Evolutionary conservation across 2,888 invertebrate species (phyloP).

Genomic region (Nudaria mundana): DNA sequence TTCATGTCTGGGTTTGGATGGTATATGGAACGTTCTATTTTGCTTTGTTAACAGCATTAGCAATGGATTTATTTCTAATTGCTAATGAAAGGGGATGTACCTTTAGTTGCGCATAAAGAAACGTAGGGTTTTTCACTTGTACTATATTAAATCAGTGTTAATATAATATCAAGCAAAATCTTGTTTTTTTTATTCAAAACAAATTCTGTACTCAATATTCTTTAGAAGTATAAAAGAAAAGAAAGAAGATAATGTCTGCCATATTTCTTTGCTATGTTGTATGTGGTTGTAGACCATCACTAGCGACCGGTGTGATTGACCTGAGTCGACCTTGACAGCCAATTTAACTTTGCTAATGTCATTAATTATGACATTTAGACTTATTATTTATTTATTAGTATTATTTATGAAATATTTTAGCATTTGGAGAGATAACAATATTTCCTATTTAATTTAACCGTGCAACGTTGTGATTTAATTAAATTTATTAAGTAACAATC

Average conservation of each 20-base stretch:
- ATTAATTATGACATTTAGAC: too few relatives aligned
- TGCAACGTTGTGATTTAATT: not conserved
- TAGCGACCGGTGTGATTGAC: too few relatives aligned
- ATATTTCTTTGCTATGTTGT: too few relatives aligned
- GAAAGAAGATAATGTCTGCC: not conserved
- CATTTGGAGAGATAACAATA: too few relatives aligned
- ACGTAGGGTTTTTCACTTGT: conserved; percentile 23
- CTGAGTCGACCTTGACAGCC: too few relatives aligned
- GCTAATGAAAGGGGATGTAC: conserved; percentile 76
- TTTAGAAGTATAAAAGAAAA: not conserved
- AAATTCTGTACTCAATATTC: too few relatives aligned
- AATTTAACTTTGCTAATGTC: too few relatives aligned
- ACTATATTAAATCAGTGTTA: conserved; percentile 22
- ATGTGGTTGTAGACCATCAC: too few relatives aligned
- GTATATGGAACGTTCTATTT: conserved; percentile 69
- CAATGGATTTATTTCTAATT: conserved; percentile 68
- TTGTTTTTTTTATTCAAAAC: conserved; percentile 29
- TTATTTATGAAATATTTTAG: too few relatives aligned
- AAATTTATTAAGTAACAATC: too few relatives aligned
- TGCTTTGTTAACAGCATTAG: conserved; percentile 57
- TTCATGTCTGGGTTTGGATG: conserved; percentile 67
- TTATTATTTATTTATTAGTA: too few relatives aligned
- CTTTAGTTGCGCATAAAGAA: conserved; percentile 65
- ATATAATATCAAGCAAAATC: conserved; percentile 20
- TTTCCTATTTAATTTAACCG: not conserved